Base-by-base conservation (phyloP, 2,797 vertebrate genomes). In the Pogoniulus pusillus region DNA sequence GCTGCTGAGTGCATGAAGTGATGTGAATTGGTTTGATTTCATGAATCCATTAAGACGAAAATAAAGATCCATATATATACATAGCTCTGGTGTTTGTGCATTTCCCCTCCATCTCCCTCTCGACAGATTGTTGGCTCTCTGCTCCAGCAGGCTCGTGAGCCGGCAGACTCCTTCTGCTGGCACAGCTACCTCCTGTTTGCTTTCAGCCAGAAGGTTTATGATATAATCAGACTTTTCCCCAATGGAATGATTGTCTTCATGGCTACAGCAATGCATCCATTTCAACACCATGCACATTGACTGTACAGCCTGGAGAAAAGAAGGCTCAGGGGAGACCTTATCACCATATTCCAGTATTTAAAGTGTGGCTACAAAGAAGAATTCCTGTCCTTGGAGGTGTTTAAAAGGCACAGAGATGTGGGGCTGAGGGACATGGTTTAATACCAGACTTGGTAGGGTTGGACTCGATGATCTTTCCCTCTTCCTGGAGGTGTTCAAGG, bases 201-300 rank as follows among this genome's bases (percentile, higher is more conserved):
- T 68, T 68, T 54, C 45, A 23, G 65, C 60, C 55, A 87, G 62
- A 59, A 49, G 51, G 32, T 53, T 34, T 39, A 12, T 60, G 58
- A 65, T 37, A 24, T 6, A 32, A 88, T 53, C 71, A 35, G 4
- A 6, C 24, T 86, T 86, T 89, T 53, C 26, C 49, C n/a, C 54
- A 22, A 27, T 0, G 7, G 17, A 32, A 24, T 3, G 4, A 13
- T 41, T 3, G 0, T 24, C 68, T 22, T 35, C 16, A 1, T 7
- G 24, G 57, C 73, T 71, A 29, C 30, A 24, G 0, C 27, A 0
- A 30, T 10, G 45, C 11, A 7, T 3, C 0, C 11, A 12, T 29
- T 45, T 24, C 30, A 20, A 22, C 60, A 7, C 19, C 17, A 19
- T 20, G 30, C 60, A n/a, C 39, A 8, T 14, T 7, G 47, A 12